A percentile compares a stretch with the other conserved stretches of the same genome.
Conservation (phyloP, 2,113 vertebrate genomes). For the Entelurus aequoreus region DNA sequence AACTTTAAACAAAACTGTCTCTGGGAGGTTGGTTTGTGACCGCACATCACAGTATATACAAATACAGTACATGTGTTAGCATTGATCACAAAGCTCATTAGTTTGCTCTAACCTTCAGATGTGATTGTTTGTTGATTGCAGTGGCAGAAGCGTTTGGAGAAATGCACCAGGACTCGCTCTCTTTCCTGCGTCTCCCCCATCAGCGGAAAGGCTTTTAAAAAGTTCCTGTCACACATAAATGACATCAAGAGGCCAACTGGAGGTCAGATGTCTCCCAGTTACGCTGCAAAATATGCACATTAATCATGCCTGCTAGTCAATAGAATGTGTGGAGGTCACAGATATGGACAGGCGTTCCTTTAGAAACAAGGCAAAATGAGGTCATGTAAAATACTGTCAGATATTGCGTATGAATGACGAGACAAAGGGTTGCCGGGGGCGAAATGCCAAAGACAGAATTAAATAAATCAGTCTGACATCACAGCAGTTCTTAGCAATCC, state of each 20-base stretch:
- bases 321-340: neutral
- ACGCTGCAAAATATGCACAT: neutral
- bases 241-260: slow-evolving; percentile 2
- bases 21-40: no score
- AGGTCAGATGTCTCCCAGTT: slow-evolving; percentile 11
- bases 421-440: neutral
- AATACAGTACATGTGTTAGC: neutral
- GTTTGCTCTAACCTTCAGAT: slow-evolving; percentile 61
- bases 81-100: neutral
- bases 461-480: neutral
- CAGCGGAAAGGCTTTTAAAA: slow-evolving; percentile 77
- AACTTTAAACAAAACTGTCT: no score
- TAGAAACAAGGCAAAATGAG: neutral
- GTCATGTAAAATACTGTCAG: neutral
- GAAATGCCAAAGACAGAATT: neutral
- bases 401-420: neutral
- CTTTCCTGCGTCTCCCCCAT: slow-evolving; percentile 81
- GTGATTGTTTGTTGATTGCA: slow-evolving; percentile 68
- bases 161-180: slow-evolving; percentile 75
- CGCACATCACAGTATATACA: no score
- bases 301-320: neutral
- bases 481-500: neutral
- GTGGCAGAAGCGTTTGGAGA: slow-evolving; percentile 76
- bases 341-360: neutral
- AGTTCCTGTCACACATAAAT: slow-evolving; percentile 61